A percentile compares a stretch with the other conserved stretches of the same genome.
phyloP scores from a whole-genome alignment of 2,797 vertebrate genomes.

The Staurois parvus region DNA sequence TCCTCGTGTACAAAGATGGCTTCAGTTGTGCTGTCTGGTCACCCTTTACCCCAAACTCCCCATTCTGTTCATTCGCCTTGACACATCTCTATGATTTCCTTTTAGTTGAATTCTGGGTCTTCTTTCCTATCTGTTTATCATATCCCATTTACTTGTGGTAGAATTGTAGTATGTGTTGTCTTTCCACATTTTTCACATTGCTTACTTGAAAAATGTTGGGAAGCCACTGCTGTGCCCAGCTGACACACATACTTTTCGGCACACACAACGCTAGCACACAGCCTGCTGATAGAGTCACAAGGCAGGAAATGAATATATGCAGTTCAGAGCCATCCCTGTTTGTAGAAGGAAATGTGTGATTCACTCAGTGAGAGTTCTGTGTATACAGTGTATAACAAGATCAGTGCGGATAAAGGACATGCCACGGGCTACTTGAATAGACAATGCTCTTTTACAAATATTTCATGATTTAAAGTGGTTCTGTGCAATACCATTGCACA shows the following conservation, averaged over 20 bases:
- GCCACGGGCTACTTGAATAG: background rate
- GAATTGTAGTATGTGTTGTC: background rate
- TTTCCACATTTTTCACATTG: conserved; percentile 21
- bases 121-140: background rate
- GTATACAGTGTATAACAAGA: background rate
- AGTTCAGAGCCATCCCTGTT: conserved; percentile 35
- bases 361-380: conserved; percentile 11
- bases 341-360: conserved; percentile 32
- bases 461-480: background rate
- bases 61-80: background rate
- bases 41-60: no score
- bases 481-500: no score
- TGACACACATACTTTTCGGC: background rate
- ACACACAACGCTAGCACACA: background rate
- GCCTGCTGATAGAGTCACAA: conserved; percentile 48
- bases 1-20: background rate
- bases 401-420: background rate
- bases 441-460: background rate
- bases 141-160: background rate
- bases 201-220: background rate
- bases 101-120: background rate
- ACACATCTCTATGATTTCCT: background rate
- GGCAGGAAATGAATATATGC: conserved; percentile 39
- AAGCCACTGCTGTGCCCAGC: background rate
- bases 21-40: no score